A percentile compares a stretch with the other conserved stretches of the same genome.
These are phyloP conservation scores for Zaprionus ornatus DNA, from an alignment of 1,140 invertebrate species.

Conservation along the genomic window DNA sequence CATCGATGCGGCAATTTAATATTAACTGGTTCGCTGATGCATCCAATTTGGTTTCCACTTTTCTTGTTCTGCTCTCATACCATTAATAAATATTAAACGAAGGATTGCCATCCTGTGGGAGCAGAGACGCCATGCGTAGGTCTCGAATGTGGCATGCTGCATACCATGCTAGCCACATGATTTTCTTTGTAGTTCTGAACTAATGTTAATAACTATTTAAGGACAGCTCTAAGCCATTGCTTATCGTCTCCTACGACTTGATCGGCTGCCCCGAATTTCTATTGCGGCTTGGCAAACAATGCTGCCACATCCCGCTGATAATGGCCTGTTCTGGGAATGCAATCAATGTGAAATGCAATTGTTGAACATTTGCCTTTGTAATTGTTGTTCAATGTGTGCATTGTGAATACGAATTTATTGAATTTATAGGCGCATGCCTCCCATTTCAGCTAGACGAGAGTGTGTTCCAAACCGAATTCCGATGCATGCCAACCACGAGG, in stretches of 20 bases:
- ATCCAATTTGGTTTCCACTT: conserved; percentile 60
- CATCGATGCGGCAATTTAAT: conserved; percentile 74
- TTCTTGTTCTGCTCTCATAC: conserved; percentile 26
- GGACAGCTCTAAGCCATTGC: background rate
- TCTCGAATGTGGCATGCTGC: conserved; percentile 47
- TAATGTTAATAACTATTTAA: background rate
- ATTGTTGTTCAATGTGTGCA: conserved; percentile 40
- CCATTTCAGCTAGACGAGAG: conserved; percentile 4
- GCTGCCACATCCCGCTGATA: conserved; percentile 21
- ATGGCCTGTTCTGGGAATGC: conserved; percentile 51
- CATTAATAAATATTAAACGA: conserved; percentile 76
- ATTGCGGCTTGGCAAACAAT: background rate
- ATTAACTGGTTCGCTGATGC: conserved; percentile 79
- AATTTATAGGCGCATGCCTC: conserved; percentile 23
- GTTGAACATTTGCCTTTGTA: conserved; percentile 61
- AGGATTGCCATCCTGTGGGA: conserved; percentile 28
- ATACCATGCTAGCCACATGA: background rate
- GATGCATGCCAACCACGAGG: conserved; percentile 11
- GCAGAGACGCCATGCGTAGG: conserved; percentile 32
- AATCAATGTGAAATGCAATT: conserved; percentile 69
- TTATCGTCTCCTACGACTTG: background rate
- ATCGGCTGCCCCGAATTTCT: background rate
- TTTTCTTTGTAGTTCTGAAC: background rate
- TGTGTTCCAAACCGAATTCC: background rate
- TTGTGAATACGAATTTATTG: conserved; percentile 46